A percentile compares a stretch with the other conserved stretches of the same genome.
phyloP scores from a whole-genome alignment of 1,140 invertebrate genomes.

The Formica exsecta region DNA sequence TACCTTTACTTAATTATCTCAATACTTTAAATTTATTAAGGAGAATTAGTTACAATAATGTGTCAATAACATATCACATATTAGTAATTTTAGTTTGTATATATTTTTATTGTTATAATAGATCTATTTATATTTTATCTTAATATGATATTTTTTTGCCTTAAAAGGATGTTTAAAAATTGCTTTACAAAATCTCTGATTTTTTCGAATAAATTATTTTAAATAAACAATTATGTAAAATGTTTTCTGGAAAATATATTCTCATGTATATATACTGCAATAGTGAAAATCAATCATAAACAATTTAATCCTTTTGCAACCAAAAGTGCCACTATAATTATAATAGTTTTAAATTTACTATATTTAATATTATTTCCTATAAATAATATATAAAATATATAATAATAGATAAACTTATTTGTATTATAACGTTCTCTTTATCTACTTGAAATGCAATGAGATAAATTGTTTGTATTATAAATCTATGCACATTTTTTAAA shows the following conservation, averaged over 20 bases:
- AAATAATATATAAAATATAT: too few relatives aligned
- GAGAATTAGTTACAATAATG: neutral
- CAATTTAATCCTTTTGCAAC: neutral
- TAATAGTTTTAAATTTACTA: neutral
- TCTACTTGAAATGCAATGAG: neutral
- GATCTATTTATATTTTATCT: conserved; percentile 1
- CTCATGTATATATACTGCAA: neutral
- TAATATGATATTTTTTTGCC: neutral
- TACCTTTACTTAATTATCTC: too few relatives aligned
- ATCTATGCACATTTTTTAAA: conserved; percentile 3
- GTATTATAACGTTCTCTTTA: neutral
- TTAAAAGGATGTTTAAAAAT: neutral
- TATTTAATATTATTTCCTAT: conserved; percentile 8
- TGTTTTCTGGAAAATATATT: neutral
- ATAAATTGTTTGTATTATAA: neutral
- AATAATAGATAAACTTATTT: neutral
- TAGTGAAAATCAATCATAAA: neutral
- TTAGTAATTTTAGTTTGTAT: neutral
- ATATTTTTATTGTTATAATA: neutral
- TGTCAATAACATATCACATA: neutral
- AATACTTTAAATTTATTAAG: neutral
- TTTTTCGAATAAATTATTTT: too few relatives aligned
- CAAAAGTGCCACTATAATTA: neutral
- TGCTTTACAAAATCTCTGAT: too few relatives aligned
- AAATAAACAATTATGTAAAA: neutral